These are phyloP conservation scores for Lanius collurio DNA, from an alignment of 2,113 vertebrate genomes.

Conservation along the genomic window DNA sequence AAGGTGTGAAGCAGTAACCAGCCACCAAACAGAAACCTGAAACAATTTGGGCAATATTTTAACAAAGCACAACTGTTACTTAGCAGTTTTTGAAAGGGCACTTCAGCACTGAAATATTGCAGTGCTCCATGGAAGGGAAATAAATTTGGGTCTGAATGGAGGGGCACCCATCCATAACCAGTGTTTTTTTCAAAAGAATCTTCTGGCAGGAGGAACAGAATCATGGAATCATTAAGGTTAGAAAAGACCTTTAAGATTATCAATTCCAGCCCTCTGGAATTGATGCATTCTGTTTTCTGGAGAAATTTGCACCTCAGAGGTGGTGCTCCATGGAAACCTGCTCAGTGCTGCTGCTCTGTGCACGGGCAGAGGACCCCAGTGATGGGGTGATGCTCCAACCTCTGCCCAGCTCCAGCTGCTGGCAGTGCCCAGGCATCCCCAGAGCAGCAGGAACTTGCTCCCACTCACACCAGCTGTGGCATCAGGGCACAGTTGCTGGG, in stretches of 20 bases:
- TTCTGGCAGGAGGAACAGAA: neutral
- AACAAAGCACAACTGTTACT: neutral
- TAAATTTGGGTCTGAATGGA: neutral
- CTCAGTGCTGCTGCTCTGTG: neutral
- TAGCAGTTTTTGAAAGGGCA: neutral
- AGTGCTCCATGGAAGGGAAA: neutral
- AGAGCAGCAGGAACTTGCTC: neutral
- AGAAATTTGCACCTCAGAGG: neutral
- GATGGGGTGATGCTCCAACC: neutral
- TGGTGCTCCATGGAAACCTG: rapidly evolving
- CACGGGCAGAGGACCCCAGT: rapidly evolving
- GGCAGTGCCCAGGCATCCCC: neutral
- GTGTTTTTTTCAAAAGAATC: neutral
- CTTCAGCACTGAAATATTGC: neutral
- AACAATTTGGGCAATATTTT: neutral
- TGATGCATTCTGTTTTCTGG: neutral
- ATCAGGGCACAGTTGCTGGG: rapidly evolving
- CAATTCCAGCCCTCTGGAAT: neutral
- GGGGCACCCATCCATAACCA: rapidly evolving
- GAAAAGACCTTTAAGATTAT: neutral
- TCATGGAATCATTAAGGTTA: rapidly evolving
- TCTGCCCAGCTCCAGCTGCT: neutral
- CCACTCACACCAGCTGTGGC: rapidly evolving
- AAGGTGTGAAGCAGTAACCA: neutral
- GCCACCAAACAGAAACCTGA: neutral